Conservation (phyloP, 2,888 invertebrate genomes). For the Morpho deidamia region DNA sequence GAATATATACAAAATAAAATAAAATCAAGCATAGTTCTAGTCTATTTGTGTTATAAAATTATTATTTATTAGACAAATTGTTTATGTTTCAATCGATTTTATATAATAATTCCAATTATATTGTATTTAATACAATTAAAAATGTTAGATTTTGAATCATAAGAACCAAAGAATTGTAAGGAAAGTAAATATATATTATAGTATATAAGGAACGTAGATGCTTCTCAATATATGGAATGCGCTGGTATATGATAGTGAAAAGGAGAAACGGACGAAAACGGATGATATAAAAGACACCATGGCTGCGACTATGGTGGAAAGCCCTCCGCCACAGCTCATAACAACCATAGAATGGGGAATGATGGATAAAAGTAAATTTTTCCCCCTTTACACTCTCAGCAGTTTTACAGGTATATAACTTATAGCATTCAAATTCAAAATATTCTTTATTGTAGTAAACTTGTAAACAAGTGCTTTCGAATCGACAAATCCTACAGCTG, state of each 20-base stretch:
- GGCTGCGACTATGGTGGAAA: conserved; percentile 74
- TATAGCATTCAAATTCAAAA: too few relatives aligned
- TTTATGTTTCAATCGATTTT: conserved; percentile 12
- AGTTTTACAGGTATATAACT: conserved; percentile 83
- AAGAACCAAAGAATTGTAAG: conserved; percentile 24
- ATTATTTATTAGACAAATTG: conserved; percentile 17
- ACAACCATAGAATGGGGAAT: conserved; percentile 97
- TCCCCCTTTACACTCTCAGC: conserved; percentile 93
- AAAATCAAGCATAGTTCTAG: conserved; percentile 24
- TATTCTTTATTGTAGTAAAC: too few relatives aligned
- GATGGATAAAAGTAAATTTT: conserved; percentile 97
- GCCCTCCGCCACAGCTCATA: conserved; percentile 80
- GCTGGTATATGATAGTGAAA: conserved; percentile 23
- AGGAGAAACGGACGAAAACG: conserved; percentile 20
- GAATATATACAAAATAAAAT: conserved; percentile 42
- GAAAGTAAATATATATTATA: conserved; percentile 22
- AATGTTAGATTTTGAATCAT: conserved; percentile 11
- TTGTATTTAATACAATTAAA: conserved; percentile 30
- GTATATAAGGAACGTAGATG: conserved; percentile 31
- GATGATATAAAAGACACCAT: conserved; percentile 31
- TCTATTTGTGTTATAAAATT: conserved; percentile 20
- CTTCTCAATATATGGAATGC: conserved; percentile 42
- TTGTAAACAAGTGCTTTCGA: too few relatives aligned
- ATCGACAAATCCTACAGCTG: too few relatives aligned
- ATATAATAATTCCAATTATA: conserved; percentile 34